A percentile compares a stretch with the other conserved stretches of the same genome.
Conservation (phyloP, 2,113 vertebrate species). For the Gopherus evgoodei region DNA sequence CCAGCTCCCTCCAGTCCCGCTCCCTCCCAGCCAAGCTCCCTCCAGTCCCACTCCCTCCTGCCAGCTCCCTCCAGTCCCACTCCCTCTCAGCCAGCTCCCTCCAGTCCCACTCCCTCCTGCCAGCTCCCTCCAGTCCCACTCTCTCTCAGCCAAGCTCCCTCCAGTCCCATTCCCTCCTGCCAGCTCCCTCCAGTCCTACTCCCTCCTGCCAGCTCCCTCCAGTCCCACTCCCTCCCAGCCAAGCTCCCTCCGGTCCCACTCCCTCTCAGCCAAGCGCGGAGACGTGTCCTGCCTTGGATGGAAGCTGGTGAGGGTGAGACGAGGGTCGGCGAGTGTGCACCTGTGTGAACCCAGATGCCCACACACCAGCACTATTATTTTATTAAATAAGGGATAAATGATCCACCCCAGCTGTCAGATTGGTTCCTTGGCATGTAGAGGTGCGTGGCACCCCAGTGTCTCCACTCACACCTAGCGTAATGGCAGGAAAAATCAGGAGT, state of each 20-base stretch:
- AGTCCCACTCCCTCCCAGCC: rapidly evolving
- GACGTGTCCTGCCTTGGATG: not conserved
- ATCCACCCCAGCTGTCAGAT: not conserved
- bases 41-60: no score
- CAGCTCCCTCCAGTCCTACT: no score
- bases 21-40: rapidly evolving
- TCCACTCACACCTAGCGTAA: rapidly evolving
- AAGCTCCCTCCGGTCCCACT: not conserved
- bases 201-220: no score
- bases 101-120: no score
- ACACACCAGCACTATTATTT: not conserved
- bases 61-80: not conserved
- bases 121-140: no score
- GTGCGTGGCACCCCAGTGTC: not conserved
- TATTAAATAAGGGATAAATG: not conserved
- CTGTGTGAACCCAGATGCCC: not conserved
- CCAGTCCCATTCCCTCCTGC: no score
- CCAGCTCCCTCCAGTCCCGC: not conserved
- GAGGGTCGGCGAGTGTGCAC: not conserved
- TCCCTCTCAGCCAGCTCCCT: no score
- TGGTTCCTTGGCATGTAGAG: not conserved
- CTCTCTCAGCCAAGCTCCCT: no score
- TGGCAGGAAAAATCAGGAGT: not conserved
- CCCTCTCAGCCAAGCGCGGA: not conserved
- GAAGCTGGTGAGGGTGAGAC: not conserved